Evolutionary conservation across 2,888 invertebrate genomes (phyloP), one percentile per base, ranked within the genome.

Genomic region (Chymomyza caudatula): DNA sequence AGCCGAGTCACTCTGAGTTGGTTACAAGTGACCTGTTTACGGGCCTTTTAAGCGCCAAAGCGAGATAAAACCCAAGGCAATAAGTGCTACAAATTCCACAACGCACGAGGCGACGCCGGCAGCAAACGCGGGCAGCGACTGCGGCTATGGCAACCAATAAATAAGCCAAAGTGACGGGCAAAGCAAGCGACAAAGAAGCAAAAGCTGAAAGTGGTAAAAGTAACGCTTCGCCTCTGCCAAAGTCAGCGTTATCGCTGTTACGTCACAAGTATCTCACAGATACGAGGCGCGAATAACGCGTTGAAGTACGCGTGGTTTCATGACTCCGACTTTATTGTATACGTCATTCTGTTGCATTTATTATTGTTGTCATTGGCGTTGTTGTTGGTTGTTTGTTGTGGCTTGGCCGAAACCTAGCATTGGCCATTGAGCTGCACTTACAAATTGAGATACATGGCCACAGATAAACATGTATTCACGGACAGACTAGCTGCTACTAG

Each of bases 61-160:
- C 11, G 11, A 37, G 29, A 11, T 37, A 37, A 37, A 37, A 37
- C 11, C 29, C 29, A 37, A 11, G 29, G 29, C 29, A 37, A 37
- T 37, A 37, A 37, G 29, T 37, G 29, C 29, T 37, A 37, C 29
- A 37, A 37, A 71, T 71, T 71, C 71, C 71, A 25, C 25, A 67
- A 63, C 54, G 54, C 60, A 60, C 53, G 54, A n/a, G n/a, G n/a
- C n/a, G n/a, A n/a, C n/a, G n/a, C n/a, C n/a, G n/a, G n/a, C n/a
- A n/a, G n/a, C n/a, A n/a, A n/a, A 25, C 25, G 25, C 25, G 1
- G 2, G 25, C 25, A 25, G 25, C 25, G 25, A 25, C 25, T 25
- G 25, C 3, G 4, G 2, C 25, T 4, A 53, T 61, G 72, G 66
- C 63, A 73, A 61, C 64, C 73, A 73, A 73, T 73, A 73, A 73